These are phyloP conservation scores for Flexamia atlantica DNA, from an alignment of 2,888 invertebrate species.

Conservation along the genomic window DNA sequence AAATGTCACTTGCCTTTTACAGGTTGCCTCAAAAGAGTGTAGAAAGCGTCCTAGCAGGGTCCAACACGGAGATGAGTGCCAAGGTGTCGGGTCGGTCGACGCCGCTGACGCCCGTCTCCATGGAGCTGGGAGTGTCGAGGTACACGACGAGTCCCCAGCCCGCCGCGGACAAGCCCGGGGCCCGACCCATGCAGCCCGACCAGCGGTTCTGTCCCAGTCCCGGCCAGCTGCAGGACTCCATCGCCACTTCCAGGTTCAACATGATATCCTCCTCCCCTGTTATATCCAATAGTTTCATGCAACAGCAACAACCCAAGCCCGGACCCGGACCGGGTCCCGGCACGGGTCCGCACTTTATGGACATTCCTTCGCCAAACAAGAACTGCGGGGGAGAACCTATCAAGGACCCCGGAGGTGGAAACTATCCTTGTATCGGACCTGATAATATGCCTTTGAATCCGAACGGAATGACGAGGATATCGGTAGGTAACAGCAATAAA, in stretches of 20 bases:
- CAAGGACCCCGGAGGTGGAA: slow-evolving; percentile 60
- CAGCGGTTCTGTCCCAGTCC: slow-evolving; percentile 67
- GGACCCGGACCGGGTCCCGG: slow-evolving; percentile 51
- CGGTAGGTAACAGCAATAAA: slow-evolving; percentile 73
- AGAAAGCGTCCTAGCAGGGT: slow-evolving; percentile 69
- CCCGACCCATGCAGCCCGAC: slow-evolving; percentile 64
- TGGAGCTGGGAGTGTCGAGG: slow-evolving; percentile 73
- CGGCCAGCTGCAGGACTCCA: slow-evolving; percentile 64
- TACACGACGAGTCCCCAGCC: slow-evolving; percentile 76
- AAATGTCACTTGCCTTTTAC: slow-evolving; percentile 9
- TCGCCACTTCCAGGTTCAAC: slow-evolving; percentile 62
- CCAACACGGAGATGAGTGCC: slow-evolving; percentile 67
- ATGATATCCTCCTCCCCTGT: slow-evolving; percentile 64
- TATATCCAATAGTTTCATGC: slow-evolving; percentile 62
- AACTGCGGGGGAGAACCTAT: slow-evolving; percentile 58
- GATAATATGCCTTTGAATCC: slow-evolving; percentile 74
- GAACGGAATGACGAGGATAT: slow-evolving; percentile 70
- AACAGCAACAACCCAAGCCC: slow-evolving; percentile 59
- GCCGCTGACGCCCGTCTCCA: slow-evolving; percentile 76
- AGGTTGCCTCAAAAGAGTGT: slow-evolving; percentile 72
- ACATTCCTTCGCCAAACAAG: slow-evolving; percentile 65
- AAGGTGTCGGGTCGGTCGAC: slow-evolving; percentile 76
- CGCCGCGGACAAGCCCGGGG: slow-evolving; percentile 69
- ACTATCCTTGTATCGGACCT: slow-evolving; percentile 69
- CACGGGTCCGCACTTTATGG: slow-evolving; percentile 66